Evolutionary conservation across 2,113 vertebrate genomes (phyloP).

Genomic region (Rhinogobius similis): DNA sequence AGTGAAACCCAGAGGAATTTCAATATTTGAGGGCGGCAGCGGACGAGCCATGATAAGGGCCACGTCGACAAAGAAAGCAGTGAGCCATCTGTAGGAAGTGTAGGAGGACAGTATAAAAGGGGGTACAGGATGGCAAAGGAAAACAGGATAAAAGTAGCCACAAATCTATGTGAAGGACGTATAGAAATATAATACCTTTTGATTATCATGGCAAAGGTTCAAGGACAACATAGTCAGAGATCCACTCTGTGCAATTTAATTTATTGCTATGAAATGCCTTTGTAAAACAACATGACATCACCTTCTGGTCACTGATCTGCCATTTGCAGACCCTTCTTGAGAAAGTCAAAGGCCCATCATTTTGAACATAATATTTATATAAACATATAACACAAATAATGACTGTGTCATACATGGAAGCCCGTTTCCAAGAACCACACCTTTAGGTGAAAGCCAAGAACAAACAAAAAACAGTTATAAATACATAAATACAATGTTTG

Average conservation of each 20-base stretch:
- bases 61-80: background rate
- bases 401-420: slow-evolving; percentile 59
- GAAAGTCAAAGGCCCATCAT: slow-evolving; percentile 9
- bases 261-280: slow-evolving; percentile 66
- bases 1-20: slow-evolving; percentile 62
- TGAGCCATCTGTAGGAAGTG: slow-evolving; percentile 6
- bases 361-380: slow-evolving; percentile 61
- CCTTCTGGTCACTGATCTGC: slow-evolving; percentile 40
- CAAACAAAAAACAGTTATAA: background rate
- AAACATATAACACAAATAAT: slow-evolving; percentile 39
- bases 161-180: slow-evolving; percentile 4
- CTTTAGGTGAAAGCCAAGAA: slow-evolving; percentile 20
- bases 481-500: slow-evolving; percentile 53
- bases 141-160: slow-evolving; percentile 10
- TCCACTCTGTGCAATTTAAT: slow-evolving; percentile 57
- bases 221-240: slow-evolving; percentile 38
- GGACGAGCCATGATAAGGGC: slow-evolving; percentile 28
- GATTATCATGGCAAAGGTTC: slow-evolving; percentile 17
- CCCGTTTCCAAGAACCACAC: slow-evolving; percentile 56
- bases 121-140: background rate
- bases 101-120: slow-evolving; percentile 11
- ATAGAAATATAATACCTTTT: slow-evolving; percentile 8
- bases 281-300: slow-evolving; percentile 44
- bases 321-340: slow-evolving; percentile 18
- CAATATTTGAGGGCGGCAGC: slow-evolving; percentile 52